A percentile compares a stretch with the other conserved stretches of the same genome.
phyloP scores from a whole-genome alignment of 2,113 vertebrate genomes.

The Setophaga kirtlandii region DNA sequence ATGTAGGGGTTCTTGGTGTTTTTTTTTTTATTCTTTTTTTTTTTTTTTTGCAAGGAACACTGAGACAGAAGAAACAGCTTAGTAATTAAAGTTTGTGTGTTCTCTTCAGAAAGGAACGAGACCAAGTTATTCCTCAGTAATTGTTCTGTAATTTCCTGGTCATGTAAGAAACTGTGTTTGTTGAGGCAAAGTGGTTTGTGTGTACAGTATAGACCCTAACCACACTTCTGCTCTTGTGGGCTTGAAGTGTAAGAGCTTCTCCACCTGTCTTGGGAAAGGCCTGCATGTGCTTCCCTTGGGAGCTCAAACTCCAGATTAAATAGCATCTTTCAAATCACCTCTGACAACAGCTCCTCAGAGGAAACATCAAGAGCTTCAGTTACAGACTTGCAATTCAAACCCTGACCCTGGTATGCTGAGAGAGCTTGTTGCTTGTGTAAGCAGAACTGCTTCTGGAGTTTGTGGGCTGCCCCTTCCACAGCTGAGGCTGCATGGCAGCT shows the following conservation, averaged over 20 bases:
- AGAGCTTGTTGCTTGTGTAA: neutral
- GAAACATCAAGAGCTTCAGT: conserved; percentile 22
- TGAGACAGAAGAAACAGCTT: neutral
- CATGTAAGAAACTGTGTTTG: neutral
- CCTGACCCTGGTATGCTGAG: neutral
- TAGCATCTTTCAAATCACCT: neutral
- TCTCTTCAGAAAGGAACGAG: neutral
- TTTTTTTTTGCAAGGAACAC: neutral
- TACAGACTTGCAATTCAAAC: conserved; percentile 18
- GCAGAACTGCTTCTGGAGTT: neutral
- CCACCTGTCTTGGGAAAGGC: neutral
- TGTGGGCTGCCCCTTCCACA: neutral
- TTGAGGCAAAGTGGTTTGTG: neutral
- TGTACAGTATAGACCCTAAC: neutral
- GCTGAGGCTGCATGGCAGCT: neutral
- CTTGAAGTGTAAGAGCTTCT: neutral
- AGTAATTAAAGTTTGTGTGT: neutral
- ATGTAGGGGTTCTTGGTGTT: neutral
- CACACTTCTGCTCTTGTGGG: neutral
- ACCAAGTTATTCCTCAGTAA: neutral
- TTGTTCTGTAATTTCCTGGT: neutral
- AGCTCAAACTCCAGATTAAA: neutral
- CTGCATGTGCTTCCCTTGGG: neutral
- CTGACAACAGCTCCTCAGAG: neutral
- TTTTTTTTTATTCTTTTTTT: neutral